Conservation (phyloP, 2,888 invertebrate genomes). For the Punctoribates punctum region DNA sequence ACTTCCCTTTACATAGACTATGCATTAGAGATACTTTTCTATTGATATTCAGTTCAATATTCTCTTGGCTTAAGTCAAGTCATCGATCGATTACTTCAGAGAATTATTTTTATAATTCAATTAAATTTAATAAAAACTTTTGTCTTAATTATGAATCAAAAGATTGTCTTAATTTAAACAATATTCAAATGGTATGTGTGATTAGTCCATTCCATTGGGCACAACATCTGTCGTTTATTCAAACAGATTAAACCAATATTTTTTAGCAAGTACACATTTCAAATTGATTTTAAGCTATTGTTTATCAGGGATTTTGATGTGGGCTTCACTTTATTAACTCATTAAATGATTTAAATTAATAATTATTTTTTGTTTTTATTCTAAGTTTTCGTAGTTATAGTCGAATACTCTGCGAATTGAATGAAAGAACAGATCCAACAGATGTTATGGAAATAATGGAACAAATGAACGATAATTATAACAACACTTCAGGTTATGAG, state of each 20-base stretch:
- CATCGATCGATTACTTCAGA: neutral
- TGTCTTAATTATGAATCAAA: no score
- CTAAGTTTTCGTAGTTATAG: neutral
- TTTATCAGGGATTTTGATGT: no score
- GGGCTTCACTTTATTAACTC: no score
- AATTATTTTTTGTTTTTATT: neutral
- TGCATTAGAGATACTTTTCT: neutral
- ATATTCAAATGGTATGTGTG: neutral
- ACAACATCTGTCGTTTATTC: slow-evolving; percentile 16
- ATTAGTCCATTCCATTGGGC: neutral
- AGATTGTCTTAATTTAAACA: no score
- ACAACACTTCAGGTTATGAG: neutral
- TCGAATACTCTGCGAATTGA: neutral
- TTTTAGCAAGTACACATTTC: no score
- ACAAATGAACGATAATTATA: slow-evolving; percentile 19
- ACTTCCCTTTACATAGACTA: neutral
- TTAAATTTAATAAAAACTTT: no score
- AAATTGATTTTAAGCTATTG: no score
- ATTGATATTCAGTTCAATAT: neutral
- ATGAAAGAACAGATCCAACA: slow-evolving; percentile 5
- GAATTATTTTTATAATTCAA: no score
- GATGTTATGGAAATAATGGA: slow-evolving; percentile 28
- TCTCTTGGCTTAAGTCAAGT: neutral
- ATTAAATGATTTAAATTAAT: neutral
- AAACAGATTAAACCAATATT: slow-evolving; percentile 1